Conservation (phyloP, 2,888 invertebrate genomes). For the Acleris emargana region DNA sequence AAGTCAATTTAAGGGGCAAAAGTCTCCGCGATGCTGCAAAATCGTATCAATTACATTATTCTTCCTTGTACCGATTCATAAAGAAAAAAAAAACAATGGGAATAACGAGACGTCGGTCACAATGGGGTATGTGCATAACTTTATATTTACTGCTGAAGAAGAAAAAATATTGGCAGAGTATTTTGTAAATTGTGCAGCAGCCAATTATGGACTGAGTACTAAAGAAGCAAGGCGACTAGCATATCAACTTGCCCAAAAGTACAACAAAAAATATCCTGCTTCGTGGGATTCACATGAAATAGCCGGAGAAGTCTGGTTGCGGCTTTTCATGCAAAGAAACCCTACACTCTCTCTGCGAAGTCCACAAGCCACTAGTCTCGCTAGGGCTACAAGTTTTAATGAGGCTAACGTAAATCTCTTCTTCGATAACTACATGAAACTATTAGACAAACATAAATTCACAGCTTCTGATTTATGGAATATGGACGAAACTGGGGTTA, state of each 20-base stretch:
- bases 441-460: constrained; percentile 6
- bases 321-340: too few relatives aligned
- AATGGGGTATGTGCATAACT: neutral
- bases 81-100: too few relatives aligned
- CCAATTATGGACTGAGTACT: neutral
- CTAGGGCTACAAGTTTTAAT: too few relatives aligned
- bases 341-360: neutral
- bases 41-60: neutral
- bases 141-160: neutral
- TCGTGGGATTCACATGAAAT: neutral
- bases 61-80: neutral
- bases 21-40: constrained; percentile 2
- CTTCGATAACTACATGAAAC: neutral
- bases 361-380: neutral
- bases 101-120: neutral
- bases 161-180: neutral
- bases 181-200: neutral
- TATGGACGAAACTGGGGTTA: too few relatives aligned
- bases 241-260: neutral
- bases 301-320: too few relatives aligned
- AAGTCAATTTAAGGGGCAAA: constrained; percentile 2
- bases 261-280: neutral
- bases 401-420: neutral
- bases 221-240: neutral
- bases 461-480: constrained; percentile 53